Evolutionary conservation across 2,797 vertebrate species (phyloP), one percentile per base, ranked within the genome.

Genomic region (Benthosema pterotum): DNA sequence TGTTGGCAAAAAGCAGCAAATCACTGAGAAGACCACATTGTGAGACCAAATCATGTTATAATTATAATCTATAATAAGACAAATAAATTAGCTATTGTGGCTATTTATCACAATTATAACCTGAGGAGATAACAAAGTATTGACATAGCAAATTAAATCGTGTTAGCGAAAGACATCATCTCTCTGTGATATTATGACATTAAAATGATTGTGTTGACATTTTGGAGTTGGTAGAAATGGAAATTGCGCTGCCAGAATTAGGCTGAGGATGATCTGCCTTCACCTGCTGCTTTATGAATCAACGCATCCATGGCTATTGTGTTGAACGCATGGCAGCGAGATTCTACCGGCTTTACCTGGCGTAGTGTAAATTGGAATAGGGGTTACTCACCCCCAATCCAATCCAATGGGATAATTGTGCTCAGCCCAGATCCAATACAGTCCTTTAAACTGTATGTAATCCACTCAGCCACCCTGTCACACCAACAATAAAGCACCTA

Each of bases 381-480:
- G 88, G 79, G 86, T 83, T 79, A 70, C 82, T 83, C 88, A 86
- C 77, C 83, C 79, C 78, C 85, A 88, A 84, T 88, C 84, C 85
- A 83, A 85, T 89, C 75, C 75, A 82, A 71, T 60, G 74, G 78
- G 80, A 91, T 92, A 91, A 92, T 87, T 89, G 89, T 83, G 72
- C 80, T 79, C 75, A 78, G 82, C 82, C 83, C 74, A 81, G 89
- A 90, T 90, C 87, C 87, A 92, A 88, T 91, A 75, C 83, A 86
- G 80, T 84, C 74, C 72, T 80, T 78, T 91, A 85, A 92, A 92
- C 88, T 89, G 87, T 84, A 88, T 91, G 90, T 93, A 93, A 93
- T 93, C 91, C 91, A 91, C 89, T 93, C 89, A 91, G 79, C 71
- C 77, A 77, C 86, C 85, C 83, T 89, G 91, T 90, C 89, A 91